These are phyloP conservation scores for human DNA, from an alignment of 2,113 vertebrate genomes.

Conservation along the genomic window GRCh38 chr11:117043001-117043500, in stretches of 20 bases:
- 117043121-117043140: not conserved
- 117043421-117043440: slow-evolving; percentile 15
- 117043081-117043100: slow-evolving; percentile 5
- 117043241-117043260: not conserved
- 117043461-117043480: slow-evolving; percentile 13
- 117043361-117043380: not conserved
- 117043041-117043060: slow-evolving; percentile 51
- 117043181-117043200: not conserved
- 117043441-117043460: not conserved
- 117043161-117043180: not conserved
- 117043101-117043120: not conserved
- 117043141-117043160: not conserved
- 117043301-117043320: not conserved
- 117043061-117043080: slow-evolving; percentile 24
- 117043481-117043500: not conserved
- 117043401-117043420: not conserved
- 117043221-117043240: not conserved
- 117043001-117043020: slow-evolving; percentile 38
- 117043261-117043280: not conserved
- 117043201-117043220: not conserved
- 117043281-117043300: not conserved
- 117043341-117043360: not conserved
- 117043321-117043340: not conserved
- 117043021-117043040: slow-evolving; percentile 8
- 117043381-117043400: not conserved